Base-by-base conservation (phyloP, 2,113 vertebrate genomes). In the Calonectris borealis region DNA sequence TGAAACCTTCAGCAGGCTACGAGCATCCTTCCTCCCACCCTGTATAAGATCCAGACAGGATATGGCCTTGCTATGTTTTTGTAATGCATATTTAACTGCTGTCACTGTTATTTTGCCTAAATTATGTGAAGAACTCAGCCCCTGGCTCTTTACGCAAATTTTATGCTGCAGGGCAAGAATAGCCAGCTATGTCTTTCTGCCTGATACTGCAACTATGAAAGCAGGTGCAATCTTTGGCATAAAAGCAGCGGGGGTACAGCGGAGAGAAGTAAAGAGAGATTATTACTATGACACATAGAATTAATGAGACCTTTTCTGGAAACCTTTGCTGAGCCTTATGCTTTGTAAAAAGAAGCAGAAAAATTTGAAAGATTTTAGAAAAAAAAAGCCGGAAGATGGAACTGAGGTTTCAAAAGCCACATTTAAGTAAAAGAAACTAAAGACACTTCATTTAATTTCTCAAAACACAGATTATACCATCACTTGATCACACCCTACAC, bases 281-380 rank as follows among this genome's bases (percentile, higher is more conserved):
- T 83, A 93, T 91, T 94, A 61, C 32, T 85, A 38, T 79, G 77
- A 86, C 73, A 91, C 49, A 73, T 16, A 51, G 48, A 94, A 95
- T 94, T 96, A 96, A 94, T 87, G 81, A 96, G 73, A 79, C 38
- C 27, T 79, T 87, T 86, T 52, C 83, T 87, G 51, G n/a, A 96
- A 93, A 82, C 26, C 44, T 95, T 79, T 93, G 16, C 51, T 68
- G 57, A 58, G 36, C 16, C 8, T 71, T 55, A 42, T 17, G 60
- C 18, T 75, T 94, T 44, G 16, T 31, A 58, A 86, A 79, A 91
- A 54, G 36, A 84, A 13, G 7, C 12, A 84, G n/a, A 88, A 92
- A 79, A 66, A 14, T 4, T 17, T 61, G 16, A 68, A 89, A 65
- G 4, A 44, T 64, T 89, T 36, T 26, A 20, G 0, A 5, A 38